Evolutionary conservation across 2,888 invertebrate species (phyloP).

Genomic region (Timema cristinae): DNA sequence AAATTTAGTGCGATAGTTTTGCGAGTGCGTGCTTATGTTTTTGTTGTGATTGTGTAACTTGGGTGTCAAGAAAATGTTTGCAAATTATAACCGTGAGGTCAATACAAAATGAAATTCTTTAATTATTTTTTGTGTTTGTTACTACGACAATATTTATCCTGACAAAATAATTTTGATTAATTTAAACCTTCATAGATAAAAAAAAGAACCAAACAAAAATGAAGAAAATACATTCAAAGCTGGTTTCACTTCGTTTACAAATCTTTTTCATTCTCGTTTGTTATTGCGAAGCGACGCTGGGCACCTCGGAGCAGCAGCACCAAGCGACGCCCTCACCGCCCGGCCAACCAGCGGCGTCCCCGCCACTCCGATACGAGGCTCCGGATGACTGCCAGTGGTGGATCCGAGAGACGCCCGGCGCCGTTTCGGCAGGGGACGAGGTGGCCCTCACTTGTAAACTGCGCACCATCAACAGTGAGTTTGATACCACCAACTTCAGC

Average conservation of each 20-base stretch:
- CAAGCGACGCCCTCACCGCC: conserved; percentile 20
- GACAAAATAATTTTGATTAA: too few species aligned
- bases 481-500: conserved; percentile 83
- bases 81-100: too few species aligned
- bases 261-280: too few species aligned
- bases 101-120: too few species aligned
- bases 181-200: too few species aligned
- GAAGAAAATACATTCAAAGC: background rate
- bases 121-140: too few species aligned
- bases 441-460: conserved; percentile 75
- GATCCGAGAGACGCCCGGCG: conserved; percentile 53
- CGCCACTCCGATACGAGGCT: conserved; percentile 64
- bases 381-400: conserved; percentile 84
- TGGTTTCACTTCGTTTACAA: background rate
- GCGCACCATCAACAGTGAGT: conserved; percentile 81
- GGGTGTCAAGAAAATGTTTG: too few species aligned
- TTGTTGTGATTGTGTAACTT: background rate
- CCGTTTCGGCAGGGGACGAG: conserved; percentile 52
- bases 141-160: too few species aligned
- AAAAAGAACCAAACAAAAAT: too few species aligned
- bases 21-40: background rate
- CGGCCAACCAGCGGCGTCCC: conserved; percentile 41
- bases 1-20: background rate
- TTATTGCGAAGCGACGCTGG: background rate
- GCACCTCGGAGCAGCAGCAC: conserved; percentile 18